A percentile compares a stretch with the other conserved stretches of the same genome.
These are phyloP conservation scores for Ceyx melanurus DNA, from an alignment of 2,113 vertebrate genomes.

Conservation along the genomic window DNA sequence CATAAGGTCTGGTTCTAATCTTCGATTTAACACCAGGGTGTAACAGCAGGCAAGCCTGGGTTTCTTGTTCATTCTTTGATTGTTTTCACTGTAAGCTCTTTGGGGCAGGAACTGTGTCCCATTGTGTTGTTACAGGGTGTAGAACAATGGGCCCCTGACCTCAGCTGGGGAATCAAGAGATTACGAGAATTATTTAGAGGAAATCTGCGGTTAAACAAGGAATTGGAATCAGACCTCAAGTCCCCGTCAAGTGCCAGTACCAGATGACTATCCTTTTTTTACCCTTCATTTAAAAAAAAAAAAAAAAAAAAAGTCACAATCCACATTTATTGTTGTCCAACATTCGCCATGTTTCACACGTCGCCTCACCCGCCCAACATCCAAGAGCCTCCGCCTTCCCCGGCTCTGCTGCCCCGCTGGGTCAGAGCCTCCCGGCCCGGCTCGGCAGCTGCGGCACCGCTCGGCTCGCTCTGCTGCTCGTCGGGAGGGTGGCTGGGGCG, in stretches of 20 bases:
- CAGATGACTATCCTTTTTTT: slow-evolving; percentile 67
- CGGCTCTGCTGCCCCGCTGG: background rate
- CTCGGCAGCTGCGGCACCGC: background rate
- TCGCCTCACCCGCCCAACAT: slow-evolving; percentile 17
- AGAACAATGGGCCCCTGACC: slow-evolving; percentile 71
- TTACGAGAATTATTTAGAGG: slow-evolving; percentile 71
- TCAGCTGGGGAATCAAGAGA: slow-evolving; percentile 66
- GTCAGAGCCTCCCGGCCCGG: background rate
- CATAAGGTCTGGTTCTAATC: slow-evolving; percentile 63
- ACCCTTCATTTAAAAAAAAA: background rate
- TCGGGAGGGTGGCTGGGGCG: slow-evolving; percentile 56
- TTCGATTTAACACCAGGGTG: slow-evolving; percentile 66
- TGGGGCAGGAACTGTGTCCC: slow-evolving; percentile 69
- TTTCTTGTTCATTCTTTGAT: slow-evolving; percentile 70
- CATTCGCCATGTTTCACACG: slow-evolving; percentile 49
- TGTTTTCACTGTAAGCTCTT: slow-evolving; percentile 70
- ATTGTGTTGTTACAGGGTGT: slow-evolving; percentile 70
- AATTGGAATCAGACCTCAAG: slow-evolving; percentile 71
- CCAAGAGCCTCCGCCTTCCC: slow-evolving; percentile 10
- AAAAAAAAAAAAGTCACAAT: background rate
- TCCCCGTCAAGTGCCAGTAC: slow-evolving; percentile 56
- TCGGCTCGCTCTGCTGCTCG: slow-evolving; percentile 50
- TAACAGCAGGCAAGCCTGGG: slow-evolving; percentile 64
- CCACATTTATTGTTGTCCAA: slow-evolving; percentile 53
- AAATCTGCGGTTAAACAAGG: slow-evolving; percentile 71